Conservation (phyloP, 2,797 vertebrate species). For the Halcyon badia region DNA sequence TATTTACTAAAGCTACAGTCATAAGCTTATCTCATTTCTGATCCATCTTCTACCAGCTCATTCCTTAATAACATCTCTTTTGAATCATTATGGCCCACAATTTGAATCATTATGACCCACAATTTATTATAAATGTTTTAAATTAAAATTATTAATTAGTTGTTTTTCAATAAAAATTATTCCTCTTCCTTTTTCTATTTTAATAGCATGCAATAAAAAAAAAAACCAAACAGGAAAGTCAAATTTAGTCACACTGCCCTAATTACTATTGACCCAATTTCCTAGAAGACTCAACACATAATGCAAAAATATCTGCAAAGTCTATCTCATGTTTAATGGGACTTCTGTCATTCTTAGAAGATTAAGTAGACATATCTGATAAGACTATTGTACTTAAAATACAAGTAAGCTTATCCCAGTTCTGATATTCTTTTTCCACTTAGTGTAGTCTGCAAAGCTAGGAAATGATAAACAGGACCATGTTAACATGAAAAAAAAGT, state of each 20-base stretch:
- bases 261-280: neutral
- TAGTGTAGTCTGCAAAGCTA: neutral
- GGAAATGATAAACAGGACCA: neutral
- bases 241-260: neutral
- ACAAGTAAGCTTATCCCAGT: neutral
- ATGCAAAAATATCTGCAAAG: neutral
- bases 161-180: neutral
- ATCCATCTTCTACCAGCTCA: neutral
- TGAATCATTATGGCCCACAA: neutral
- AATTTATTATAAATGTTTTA: neutral
- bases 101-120: neutral
- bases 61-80: neutral
- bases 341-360: neutral
- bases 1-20: neutral
- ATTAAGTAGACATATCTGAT: neutral
- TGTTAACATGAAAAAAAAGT: neutral
- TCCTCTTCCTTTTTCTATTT: neutral
- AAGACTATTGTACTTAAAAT: neutral
- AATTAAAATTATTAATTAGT: neutral
- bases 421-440: neutral
- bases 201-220: neutral
- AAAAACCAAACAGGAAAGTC: neutral
- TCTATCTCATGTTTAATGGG: neutral
- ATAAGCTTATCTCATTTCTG: neutral
- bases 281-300: neutral